Conservation (phyloP, 2,888 invertebrate genomes). For the Plusia festucae region DNA sequence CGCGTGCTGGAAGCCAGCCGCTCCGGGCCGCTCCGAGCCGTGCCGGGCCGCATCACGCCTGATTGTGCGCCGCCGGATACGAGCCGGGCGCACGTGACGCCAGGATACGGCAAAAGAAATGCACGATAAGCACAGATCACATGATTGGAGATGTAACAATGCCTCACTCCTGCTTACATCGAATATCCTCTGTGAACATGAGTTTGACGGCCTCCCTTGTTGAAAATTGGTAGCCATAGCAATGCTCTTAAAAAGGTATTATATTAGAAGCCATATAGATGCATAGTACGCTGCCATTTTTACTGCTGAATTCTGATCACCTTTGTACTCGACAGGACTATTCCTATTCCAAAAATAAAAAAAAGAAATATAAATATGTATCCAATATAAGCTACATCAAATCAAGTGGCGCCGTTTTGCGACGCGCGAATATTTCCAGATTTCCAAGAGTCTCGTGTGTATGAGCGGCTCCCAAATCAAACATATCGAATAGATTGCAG, state of each 20-base stretch:
- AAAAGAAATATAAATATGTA: background rate
- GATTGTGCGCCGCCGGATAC: conserved; percentile 1
- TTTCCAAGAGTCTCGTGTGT: background rate
- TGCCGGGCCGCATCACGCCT: conserved; percentile 12
- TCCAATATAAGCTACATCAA: background rate
- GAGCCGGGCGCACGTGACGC: background rate
- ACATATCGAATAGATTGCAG: conserved; percentile 1
- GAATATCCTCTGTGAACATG: background rate
- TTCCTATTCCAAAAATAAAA: background rate
- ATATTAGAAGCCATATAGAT: background rate
- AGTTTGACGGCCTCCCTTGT: background rate
- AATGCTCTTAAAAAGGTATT: no score
- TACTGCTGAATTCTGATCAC: background rate
- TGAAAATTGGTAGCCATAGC: background rate
- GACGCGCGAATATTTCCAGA: background rate
- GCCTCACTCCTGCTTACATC: background rate
- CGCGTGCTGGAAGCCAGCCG: conserved; percentile 33
- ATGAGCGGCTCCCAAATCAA: background rate
- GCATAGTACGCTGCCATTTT: background rate
- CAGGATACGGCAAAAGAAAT: background rate
- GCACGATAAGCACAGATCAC: background rate
- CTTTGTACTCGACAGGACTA: background rate
- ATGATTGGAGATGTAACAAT: background rate
- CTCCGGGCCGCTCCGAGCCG: conserved; percentile 33
- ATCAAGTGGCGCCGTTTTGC: background rate